Base-by-base conservation (phyloP, 2,113 vertebrate genomes). In the Prietella phreatophila region DNA sequence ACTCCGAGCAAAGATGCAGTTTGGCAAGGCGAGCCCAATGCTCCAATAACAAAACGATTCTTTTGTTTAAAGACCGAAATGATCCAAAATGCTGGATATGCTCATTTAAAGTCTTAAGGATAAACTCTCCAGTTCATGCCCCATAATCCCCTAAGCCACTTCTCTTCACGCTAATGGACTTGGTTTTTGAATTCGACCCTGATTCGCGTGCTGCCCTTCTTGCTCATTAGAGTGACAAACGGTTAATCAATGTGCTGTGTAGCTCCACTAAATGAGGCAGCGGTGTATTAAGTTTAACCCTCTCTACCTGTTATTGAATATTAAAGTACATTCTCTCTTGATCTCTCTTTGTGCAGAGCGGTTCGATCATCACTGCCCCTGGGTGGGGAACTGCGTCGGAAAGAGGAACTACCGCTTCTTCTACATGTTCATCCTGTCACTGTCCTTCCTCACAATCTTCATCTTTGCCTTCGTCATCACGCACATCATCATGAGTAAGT, bases 331-430 rank as follows among this genome's bases (percentile, higher is more conserved):
- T 30, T 91, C 63, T 89, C 53, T 71, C 20, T 88, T 67, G 75
- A 8, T 93, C 85, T 94, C 93, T 93, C 85, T 94, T 93, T 91
- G 94, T 96, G 93, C 97, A 99, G 98, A 99, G 94, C 97, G 97
- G 88, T 99, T 99, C 93, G 98, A 99, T 95, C 98, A 99, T 95
- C 98, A 99, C 95, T 99, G 98, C 96, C 98, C 98, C 92, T 99
- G 98, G 98, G 98, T 99, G 94, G 98, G 98, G 93, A 99, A 99
- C 97, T 99, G 98, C 93, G 98, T 99, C 94, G 98, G 98, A 93
- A 97, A 97, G 96, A 97, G 98, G 96, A 99, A 99, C 97, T 99
- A 99, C 97, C 97, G 98, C 93, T 99, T 98, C 97, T 99, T 99
- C 97, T 99, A 99, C 96, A 98, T 99, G 97, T 99, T 99, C 96